Evolutionary conservation across 2,888 invertebrate genomes (phyloP).

Genomic region (Acheta domesticus): DNA sequence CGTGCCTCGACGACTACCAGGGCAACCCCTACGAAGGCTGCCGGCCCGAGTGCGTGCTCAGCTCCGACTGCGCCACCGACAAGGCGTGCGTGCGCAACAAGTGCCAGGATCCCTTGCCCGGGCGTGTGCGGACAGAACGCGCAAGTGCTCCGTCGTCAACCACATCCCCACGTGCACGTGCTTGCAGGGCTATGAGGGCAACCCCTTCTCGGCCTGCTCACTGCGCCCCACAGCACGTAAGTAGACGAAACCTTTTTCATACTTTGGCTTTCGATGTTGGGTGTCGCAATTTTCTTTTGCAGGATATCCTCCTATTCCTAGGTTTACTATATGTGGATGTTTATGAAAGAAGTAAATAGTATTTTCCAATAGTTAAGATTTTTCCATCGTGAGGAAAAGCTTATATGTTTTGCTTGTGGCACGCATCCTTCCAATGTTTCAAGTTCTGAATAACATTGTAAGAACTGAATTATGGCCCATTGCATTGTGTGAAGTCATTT

Average conservation of each 20-base stretch:
- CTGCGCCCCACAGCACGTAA: constrained; percentile 44
- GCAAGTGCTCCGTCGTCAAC: constrained; percentile 77
- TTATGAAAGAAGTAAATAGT: too few species aligned
- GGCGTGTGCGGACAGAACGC: constrained; percentile 81
- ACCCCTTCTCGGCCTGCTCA: constrained; percentile 67
- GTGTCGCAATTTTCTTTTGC: too few species aligned
- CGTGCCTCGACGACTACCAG: constrained; percentile 74
- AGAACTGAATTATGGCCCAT: too few species aligned
- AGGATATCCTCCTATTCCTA: too few species aligned
- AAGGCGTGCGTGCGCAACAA: constrained; percentile 79
- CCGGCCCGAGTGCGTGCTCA: constrained; percentile 81
- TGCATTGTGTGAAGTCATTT: too few species aligned
- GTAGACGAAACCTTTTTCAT: neutral
- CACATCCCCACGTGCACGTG: constrained; percentile 85
- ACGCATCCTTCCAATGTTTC: too few species aligned
- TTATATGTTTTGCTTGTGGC: too few species aligned
- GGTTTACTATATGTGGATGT: too few species aligned
- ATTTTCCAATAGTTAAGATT: too few species aligned
- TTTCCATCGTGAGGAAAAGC: too few species aligned
- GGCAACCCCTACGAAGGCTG: constrained; percentile 86
- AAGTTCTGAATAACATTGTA: too few species aligned
- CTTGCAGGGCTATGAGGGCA: constrained; percentile 65
- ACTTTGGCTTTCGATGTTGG: too few species aligned
- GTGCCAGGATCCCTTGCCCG: constrained; percentile 81
- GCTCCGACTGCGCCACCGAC: constrained; percentile 78